Percentiles rank a stretch among this genome's conserved stretches.
phyloP scores from a whole-genome alignment of 1,140 invertebrate genomes.

The Lutraria rhynchaena region DNA sequence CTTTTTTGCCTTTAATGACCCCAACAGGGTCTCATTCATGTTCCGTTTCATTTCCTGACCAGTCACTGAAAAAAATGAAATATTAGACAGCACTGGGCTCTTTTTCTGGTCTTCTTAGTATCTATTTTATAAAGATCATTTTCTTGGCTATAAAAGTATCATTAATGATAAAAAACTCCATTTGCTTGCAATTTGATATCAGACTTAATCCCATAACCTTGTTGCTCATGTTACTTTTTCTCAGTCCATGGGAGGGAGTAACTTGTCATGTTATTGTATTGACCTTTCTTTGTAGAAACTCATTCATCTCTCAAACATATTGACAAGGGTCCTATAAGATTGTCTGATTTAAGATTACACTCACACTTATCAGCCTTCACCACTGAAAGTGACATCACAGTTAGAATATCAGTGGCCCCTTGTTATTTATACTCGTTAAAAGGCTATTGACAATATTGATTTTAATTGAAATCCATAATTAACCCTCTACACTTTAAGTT shows the following conservation, averaged over 20 bases:
- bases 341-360: too few species aligned
- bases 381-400: conserved; percentile 7
- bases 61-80: too few species aligned
- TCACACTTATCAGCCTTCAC: not conserved
- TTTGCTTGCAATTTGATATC: too few species aligned
- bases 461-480: conserved; percentile 35
- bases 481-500: not conserved
- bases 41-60: too few species aligned
- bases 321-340: not conserved
- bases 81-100: too few species aligned
- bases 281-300: not conserved
- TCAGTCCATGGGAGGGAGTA: conserved; percentile 1
- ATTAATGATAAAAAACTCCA: too few species aligned
- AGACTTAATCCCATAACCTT: not conserved
- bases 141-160: too few species aligned
- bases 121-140: too few species aligned
- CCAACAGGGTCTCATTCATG: too few species aligned
- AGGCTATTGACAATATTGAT: conserved; percentile 12
- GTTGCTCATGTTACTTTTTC: conserved; percentile 17
- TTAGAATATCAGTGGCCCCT: not conserved
- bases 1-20: too few species aligned
- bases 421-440: not conserved
- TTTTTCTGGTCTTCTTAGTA: too few species aligned
- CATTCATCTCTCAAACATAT: not conserved
- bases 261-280: conserved; percentile 3